Base-by-base conservation (phyloP, 2,888 invertebrate genomes). In the Spialia ferax region DNA sequence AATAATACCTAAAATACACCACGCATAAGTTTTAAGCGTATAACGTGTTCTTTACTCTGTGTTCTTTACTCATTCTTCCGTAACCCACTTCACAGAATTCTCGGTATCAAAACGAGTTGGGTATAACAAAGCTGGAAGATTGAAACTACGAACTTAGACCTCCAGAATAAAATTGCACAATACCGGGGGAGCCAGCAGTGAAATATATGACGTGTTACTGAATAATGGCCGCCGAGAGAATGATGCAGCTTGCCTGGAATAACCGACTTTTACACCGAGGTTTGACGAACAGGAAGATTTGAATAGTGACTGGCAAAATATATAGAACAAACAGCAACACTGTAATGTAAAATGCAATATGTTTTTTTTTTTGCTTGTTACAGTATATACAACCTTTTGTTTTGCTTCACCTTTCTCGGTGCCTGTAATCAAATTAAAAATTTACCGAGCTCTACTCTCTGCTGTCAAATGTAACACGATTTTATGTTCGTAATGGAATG, bases 111-210 rank as follows among this genome's bases (percentile, higher is more conserved):
- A 38, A 38, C 6, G n/a, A 38, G n/a, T 35, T 11, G 35, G 35
- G 11, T 48, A 55, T 63, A 10, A 35, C 64, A 57, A 38, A 57
- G 35, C 35, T 35, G 23, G 64, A 64, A 64, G 57, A 64, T 56
- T 56, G 56, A 64, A 64, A 56, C 56, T 64, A 56, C 63, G 42
- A 56, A 48, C n/a, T 56, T 45, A 11, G 13, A 38, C 38, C 50
- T 57, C 48, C 42, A 26, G 57, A 64, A 57, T 57, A 57, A 64
- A 64, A 64, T 26, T 64, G 35, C 50, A 64, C 57, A 64, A 57
- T 57, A 57, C 35, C 50, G 15, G 11, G 11, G 29, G n/a, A 55
- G 48, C 18, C 29, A 20, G 63, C 64, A 35, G 50, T 15, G 50
- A 50, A 59, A 65, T 65, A 59, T 65, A 38, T 52, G 59, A 38